Evolutionary conservation across 2,113 vertebrate genomes (phyloP), one percentile per base, ranked within the genome.

Genomic region (Scortum barcoo): DNA sequence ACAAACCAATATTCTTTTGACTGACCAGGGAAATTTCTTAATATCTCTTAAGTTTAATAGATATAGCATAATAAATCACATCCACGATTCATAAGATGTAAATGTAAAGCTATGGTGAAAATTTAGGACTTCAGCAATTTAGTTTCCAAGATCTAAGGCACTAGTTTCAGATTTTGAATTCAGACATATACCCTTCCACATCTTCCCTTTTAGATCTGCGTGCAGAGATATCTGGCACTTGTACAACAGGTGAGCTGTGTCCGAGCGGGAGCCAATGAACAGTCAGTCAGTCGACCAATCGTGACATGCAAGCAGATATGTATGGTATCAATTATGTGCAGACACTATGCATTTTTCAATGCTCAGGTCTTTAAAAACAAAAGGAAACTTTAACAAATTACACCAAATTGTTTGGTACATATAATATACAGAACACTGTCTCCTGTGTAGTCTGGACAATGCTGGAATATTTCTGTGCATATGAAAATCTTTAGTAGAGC

Each of bases 91-190:
- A 42, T 42, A n/a, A n/a, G n/a, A n/a, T n/a, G n/a, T n/a, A n/a
- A n/a, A n/a, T n/a, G n/a, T n/a, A n/a, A n/a, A n/a, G n/a, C n/a
- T n/a, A n/a, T n/a, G n/a, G n/a, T 54, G 22, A 19, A 56, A 40
- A 40, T 40, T 24, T 13, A 46, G 11, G 12, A 7, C n/a, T n/a
- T n/a, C n/a, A n/a, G n/a, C 6, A 63, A 16, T 3, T 51, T 22
- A n/a, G n/a, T 38, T 30, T 26, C 26, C 19, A 11, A 50, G 11
- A 1, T 42, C 58, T 13, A 51, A 17, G 14, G 36, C 20, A 36
- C 38, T 10, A n/a, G 14, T 56, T 48, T 77, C 11, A 48, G 54
- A 28, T 54, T 28, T 60, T 84, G 30, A 79, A 28, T 17, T 56
- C 22, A 5, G n/a, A 24, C 33, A 4, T 3, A 36, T 36, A 36